Percentiles rank a stretch among this genome's conserved stretches.
Evolutionary conservation across 2,888 invertebrate species (phyloP).

Genomic region (Ophraella communa): DNA sequence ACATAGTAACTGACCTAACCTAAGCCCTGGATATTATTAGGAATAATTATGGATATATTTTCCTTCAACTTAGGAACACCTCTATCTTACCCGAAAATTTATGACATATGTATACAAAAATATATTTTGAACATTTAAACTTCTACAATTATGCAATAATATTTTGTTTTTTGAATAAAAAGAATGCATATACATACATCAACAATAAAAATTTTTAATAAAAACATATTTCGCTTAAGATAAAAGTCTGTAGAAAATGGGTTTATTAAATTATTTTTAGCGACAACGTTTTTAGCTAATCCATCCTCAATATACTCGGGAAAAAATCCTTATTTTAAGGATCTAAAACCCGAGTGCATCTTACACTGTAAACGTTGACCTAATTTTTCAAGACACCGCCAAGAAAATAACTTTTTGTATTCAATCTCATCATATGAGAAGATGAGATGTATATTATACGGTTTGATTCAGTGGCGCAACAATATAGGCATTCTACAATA

Average conservation of each 20-base stretch:
- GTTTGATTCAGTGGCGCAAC: background rate
- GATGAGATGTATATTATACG: conserved; percentile 16
- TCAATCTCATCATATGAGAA: conserved; percentile 29
- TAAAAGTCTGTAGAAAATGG: background rate
- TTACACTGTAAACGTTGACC: conserved; percentile 18
- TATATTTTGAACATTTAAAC: no score
- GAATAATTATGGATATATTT: no score
- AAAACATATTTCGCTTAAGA: background rate
- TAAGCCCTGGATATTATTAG: no score
- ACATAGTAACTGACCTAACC: no score
- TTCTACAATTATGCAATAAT: no score
- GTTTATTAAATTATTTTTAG: background rate
- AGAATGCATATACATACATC: no score
- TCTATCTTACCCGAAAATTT: no score
- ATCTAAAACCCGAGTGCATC: background rate
- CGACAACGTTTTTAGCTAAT: background rate
- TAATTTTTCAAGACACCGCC: conserved; percentile 16
- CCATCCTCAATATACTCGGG: background rate
- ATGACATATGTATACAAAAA: no score
- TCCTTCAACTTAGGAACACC: no score
- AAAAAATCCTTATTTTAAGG: conserved; percentile 1
- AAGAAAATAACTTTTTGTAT: conserved; percentile 29
- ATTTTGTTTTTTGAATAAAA: no score
- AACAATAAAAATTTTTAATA: no score
- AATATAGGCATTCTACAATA: background rate